Base-by-base conservation (phyloP, 1,140 invertebrate species). In the Schlechtendalia chinensis region DNA sequence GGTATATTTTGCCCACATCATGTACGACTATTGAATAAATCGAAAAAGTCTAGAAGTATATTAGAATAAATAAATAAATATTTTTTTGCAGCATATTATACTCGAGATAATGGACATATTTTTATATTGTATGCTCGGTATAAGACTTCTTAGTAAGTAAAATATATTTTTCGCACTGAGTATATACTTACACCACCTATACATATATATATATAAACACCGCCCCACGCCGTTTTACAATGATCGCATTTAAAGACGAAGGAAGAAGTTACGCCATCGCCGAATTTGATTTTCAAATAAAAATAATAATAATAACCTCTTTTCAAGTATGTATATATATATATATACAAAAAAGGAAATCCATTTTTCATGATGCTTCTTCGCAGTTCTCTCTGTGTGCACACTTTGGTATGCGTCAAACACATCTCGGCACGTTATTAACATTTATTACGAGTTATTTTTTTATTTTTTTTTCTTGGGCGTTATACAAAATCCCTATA, bases 341-440 rank as follows among this genome's bases (percentile, higher is more conserved):
- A 17, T 0, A 61, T 27, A 61, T 27, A 29, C 29, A 63, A 63
- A 63, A 1, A n/a, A 56, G n/a, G 0, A 67, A 67, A 67, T 67
- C 32, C 65, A 67, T 67, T 67, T 67, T 67, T 67, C 39, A 67
- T 22, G 65, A 67, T 16, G 65, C n/a, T 8, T 47, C n/a, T 24
- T 24, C 65, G 11, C 16, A 2, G 12, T 59, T 16, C 58, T 27
- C 0, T 50, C 47, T 27, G 24, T 16, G 24, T 29, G 27, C 27
- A 0, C 32, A 22, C n/a, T 39, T 67, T 67, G 45, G 67, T 69
- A 69, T 24, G 45, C 67, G 45, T 24, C 67, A 8, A 24, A 5
- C 14, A 32, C 67, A 11, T 24, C 6, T 24, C 16, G 22, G 6
- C 22, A 19, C 14, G 3, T n/a, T 22, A 47, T 69, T 27, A 69